A percentile compares a stretch with the other conserved stretches of the same genome.
phyloP scores from a whole-genome alignment of 2,797 vertebrate genomes.

The Tangara arthus region DNA sequence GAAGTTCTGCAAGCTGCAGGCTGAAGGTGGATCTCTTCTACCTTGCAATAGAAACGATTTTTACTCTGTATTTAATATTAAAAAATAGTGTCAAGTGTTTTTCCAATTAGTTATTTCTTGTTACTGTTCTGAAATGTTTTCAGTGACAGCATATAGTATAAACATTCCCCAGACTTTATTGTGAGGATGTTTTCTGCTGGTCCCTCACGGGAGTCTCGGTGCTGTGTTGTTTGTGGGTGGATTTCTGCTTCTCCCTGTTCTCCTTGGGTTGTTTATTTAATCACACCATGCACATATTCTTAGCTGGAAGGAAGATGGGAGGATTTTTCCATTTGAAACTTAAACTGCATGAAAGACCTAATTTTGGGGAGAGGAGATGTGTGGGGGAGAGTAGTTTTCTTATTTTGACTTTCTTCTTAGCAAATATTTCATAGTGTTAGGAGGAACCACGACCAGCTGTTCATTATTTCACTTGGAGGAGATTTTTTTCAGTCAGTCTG shows the following conservation, averaged over 20 bases:
- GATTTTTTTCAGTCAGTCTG: not conserved
- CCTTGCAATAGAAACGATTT: not conserved
- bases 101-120: not conserved
- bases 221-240: not conserved
- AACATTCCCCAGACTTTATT: not conserved
- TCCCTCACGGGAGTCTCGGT: not conserved
- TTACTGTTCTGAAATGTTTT: not conserved
- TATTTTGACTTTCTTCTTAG: not conserved
- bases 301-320: not conserved
- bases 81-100: not conserved
- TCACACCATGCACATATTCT: not conserved
- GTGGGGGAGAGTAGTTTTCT: not conserved
- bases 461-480: not conserved
- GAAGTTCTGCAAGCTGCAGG: not conserved
- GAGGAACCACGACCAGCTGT: not conserved
- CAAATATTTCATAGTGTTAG: not conserved
- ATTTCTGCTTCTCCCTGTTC: not conserved
- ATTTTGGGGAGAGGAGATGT: not conserved
- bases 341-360: not conserved
- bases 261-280: not conserved
- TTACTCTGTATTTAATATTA: not conserved
- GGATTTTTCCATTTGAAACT: not conserved
- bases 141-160: not conserved
- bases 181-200: not conserved
- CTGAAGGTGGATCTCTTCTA: not conserved